A percentile compares a stretch with the other conserved stretches of the same genome.
Conservation (phyloP, 2,797 vertebrate species). For the Sebastiscus albofasciatus region DNA sequence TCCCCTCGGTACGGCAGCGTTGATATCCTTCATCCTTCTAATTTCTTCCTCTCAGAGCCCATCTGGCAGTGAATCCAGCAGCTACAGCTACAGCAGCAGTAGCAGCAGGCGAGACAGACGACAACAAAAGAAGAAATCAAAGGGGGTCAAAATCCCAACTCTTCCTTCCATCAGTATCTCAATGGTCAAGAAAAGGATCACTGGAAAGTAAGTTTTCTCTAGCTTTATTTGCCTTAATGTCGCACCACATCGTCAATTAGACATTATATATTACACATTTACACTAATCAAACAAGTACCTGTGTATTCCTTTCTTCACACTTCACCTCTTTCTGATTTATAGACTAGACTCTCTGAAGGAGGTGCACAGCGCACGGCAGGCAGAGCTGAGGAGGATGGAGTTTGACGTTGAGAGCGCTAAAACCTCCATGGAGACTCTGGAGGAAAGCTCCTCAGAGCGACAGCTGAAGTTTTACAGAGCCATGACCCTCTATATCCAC, state of each 20-base stretch:
- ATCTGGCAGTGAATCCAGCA: constrained; percentile 72
- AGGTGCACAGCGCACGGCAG: constrained; percentile 88
- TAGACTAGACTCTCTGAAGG: constrained; percentile 87
- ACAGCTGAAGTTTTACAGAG: constrained; percentile 89
- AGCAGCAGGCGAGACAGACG: constrained; percentile 15
- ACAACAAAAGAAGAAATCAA: constrained; percentile 74
- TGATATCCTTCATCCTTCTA: background rate
- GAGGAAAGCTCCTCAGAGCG: constrained; percentile 82
- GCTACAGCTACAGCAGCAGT: constrained; percentile 40
- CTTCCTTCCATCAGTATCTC: constrained; percentile 83
- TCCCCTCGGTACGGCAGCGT: background rate
- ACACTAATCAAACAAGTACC: background rate
- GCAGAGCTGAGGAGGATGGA: constrained; percentile 88
- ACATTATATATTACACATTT: background rate
- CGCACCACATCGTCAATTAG: background rate
- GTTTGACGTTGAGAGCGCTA: constrained; percentile 84
- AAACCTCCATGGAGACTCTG: constrained; percentile 80
- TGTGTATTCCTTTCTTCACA: background rate
- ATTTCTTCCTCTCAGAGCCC: constrained; percentile 64
- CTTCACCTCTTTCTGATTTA: background rate
- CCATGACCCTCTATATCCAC: constrained; percentile 87
- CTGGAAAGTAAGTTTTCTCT: constrained; percentile 81
- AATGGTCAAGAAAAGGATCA: constrained; percentile 88
- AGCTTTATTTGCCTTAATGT: background rate
- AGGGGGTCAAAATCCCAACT: constrained; percentile 71